Percentiles rank a stretch among this genome's conserved stretches.
phyloP scores from a whole-genome alignment of 2,797 vertebrate species.

The Pygocentrus nattereri region DNA sequence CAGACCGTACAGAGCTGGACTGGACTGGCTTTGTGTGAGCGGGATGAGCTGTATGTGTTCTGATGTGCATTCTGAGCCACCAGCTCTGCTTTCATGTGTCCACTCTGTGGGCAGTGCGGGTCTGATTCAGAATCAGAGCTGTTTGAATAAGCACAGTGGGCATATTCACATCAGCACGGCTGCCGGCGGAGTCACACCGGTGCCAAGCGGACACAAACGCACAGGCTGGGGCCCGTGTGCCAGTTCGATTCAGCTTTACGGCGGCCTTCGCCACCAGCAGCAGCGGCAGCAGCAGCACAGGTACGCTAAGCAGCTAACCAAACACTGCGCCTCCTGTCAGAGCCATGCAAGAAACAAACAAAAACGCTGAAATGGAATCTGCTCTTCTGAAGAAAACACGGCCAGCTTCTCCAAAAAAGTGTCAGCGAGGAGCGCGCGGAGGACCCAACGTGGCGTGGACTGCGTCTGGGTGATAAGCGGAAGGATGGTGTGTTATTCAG shows the following conservation, averaged over 20 bases:
- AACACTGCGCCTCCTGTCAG: not conserved
- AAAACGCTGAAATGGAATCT: not conserved
- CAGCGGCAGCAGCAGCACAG: not conserved
- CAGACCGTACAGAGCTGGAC: not conserved
- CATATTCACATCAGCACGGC: not conserved
- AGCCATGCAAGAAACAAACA: not conserved
- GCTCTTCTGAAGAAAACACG: not conserved
- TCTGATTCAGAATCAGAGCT: not conserved
- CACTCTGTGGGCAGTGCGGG: not conserved
- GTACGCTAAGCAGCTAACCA: not conserved
- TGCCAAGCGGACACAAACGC: not conserved
- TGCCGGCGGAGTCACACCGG: not conserved
- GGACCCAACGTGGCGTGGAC: not conserved
- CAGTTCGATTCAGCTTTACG: not conserved
- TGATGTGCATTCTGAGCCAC: not conserved
- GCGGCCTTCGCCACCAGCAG: not conserved
- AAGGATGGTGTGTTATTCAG: not conserved
- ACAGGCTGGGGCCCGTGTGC: not conserved
- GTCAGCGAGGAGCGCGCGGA: not conserved
- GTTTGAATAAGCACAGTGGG: not conserved
- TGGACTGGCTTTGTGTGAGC: not conserved
- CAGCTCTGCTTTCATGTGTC: not conserved
- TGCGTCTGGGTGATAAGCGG: not conserved
- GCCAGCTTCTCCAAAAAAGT: not conserved
- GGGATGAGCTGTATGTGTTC: not conserved